Evolutionary conservation across 2,797 vertebrate species (phyloP), one percentile per base, ranked within the genome.

Genomic region (Brotula barbata): DNA sequence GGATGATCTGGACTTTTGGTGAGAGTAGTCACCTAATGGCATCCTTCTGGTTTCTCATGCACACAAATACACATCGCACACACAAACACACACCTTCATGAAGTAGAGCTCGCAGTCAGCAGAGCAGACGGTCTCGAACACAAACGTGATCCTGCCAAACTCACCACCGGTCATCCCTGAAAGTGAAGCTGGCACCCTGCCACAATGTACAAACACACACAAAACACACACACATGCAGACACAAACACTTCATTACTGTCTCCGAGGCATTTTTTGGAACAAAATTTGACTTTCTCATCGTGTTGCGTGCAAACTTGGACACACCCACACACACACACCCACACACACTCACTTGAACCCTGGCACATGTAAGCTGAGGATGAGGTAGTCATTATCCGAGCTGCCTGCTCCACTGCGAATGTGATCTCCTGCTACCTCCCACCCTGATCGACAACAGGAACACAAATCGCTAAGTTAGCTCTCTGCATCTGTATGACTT

Each of bases 381-480:
- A 99, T 96, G 67, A 99, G 94, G 78, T 98, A 99, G 82, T 99
- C 96, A 44, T 98, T 96, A 76, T 98, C 97, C 1, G 95, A 94
- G 43, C 93, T 94, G 28, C 96, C 95, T 6, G 94, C 89, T 57
- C 93, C 96, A 36, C 95, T 97, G 73, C 90, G 94, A 58, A 99
- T 87, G 64, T 98, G 94, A 79, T 99, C 96, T 31, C 96, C 94
- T 44, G 95, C 95, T 2, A 97, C 97, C 64, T 97, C 95, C 97
- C 97, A 98, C 20, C 96, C 97, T 99, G 72, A 57, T 55, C n/a
- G 21, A 33, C 51, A 13, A 41, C 51, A 69, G 5, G 3, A 49
- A 56, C n/a, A 21, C 20, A 41, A 13, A 9, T 53, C 19, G n/a
- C n/a, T n/a, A n/a, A n/a, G n/a, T n/a, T n/a, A n/a, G n/a, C n/a